phyloP scores from a whole-genome alignment of 1,140 invertebrate genomes.

The Conus betulinus region DNA sequence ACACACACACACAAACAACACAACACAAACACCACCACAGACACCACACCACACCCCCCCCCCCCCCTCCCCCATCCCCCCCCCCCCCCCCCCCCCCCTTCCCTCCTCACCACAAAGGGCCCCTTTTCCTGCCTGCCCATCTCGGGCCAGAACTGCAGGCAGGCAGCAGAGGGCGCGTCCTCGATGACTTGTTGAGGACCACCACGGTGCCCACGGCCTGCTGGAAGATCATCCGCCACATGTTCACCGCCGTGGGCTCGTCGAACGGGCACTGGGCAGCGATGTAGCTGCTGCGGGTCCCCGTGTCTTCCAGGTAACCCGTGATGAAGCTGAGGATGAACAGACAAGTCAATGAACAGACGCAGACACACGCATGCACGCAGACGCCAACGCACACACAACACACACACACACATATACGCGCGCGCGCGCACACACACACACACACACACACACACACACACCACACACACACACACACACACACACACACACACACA shows the following conservation, averaged over 20 bases:
- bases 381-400: no score
- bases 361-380: not conserved
- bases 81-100: not conserved
- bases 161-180: slow-evolving; percentile 4
- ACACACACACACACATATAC: no score
- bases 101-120: slow-evolving; percentile 7
- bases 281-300: slow-evolving; percentile 9
- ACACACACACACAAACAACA: no score
- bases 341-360: not conserved
- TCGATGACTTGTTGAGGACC: slow-evolving; percentile 17
- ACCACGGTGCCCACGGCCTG: not conserved
- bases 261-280: slow-evolving; percentile 11
- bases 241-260: not conserved
- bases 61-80: no score
- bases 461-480: no score
- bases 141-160: slow-evolving; percentile 27
- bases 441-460: no score
- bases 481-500: no score
- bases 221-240: slow-evolving; percentile 27
- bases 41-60: no score
- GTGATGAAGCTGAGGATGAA: slow-evolving; percentile 1
- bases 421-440: no score
- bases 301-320: not conserved
- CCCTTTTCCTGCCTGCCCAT: not conserved
- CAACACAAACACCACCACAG: no score